Percentiles rank a stretch among this genome's conserved stretches.
Evolutionary conservation across 1,140 invertebrate genomes (phyloP).

Genomic region (Drosophila sp.): DNA sequence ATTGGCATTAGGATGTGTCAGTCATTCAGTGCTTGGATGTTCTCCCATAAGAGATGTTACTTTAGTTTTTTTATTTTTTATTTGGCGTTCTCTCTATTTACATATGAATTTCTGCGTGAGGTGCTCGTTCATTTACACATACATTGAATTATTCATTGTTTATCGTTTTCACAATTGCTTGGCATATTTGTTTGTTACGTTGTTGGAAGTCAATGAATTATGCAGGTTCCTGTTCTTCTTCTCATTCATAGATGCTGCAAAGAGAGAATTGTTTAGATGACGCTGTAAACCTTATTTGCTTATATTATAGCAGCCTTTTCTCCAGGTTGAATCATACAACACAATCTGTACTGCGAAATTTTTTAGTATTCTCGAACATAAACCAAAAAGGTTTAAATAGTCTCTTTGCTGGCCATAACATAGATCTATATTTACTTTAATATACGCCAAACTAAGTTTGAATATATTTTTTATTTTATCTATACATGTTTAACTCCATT

Average conservation of each 20-base stretch:
- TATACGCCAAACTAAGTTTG: no score
- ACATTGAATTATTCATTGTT: slow-evolving; percentile 44
- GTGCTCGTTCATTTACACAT: background rate
- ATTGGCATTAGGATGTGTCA: slow-evolving; percentile 55
- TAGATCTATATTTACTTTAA: no score
- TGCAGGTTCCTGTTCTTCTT: slow-evolving; percentile 8
- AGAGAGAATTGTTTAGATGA: slow-evolving; percentile 2
- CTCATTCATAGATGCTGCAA: slow-evolving; percentile 16
- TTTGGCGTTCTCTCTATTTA: slow-evolving; percentile 33
- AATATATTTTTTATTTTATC: no score
- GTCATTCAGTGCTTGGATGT: slow-evolving; percentile 30
- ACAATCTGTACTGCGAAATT: background rate
- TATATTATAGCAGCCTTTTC: background rate
- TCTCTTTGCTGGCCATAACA: no score
- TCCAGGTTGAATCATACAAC: background rate
- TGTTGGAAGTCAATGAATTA: slow-evolving; percentile 39
- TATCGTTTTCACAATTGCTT: slow-evolving; percentile 36
- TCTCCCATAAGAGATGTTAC: background rate
- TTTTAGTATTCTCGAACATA: background rate
- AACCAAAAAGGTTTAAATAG: no score
- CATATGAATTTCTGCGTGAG: slow-evolving; percentile 16
- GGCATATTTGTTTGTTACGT: slow-evolving; percentile 32
- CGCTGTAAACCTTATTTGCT: background rate
- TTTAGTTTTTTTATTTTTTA: slow-evolving; percentile 8
- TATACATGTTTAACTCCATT: no score